Conservation (phyloP, 1,140 invertebrate genomes). For the Drosophila erecta region DNA sequence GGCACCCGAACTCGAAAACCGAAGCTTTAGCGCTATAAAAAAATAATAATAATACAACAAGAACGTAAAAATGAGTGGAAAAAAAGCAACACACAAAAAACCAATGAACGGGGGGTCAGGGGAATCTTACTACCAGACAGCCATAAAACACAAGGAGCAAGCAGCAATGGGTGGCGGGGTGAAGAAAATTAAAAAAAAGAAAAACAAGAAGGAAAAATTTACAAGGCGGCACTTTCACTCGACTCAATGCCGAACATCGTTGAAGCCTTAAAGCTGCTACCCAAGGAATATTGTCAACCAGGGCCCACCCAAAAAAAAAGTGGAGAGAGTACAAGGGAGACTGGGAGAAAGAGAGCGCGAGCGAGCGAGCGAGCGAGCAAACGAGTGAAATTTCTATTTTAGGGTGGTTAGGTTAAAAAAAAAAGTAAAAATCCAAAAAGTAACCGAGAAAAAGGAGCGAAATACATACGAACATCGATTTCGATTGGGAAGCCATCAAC, state of each 20-base stretch:
- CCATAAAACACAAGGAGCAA: constrained; percentile 29
- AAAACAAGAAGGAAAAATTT: constrained; percentile 9
- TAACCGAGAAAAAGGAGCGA: constrained; percentile 39
- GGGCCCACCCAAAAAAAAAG: constrained; percentile 4
- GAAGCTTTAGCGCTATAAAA: constrained; percentile 38
- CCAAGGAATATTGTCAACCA: constrained; percentile 49
- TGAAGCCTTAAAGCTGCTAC: constrained; percentile 52
- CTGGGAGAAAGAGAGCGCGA: not conserved
- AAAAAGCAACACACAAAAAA: constrained; percentile 33
- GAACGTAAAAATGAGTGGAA: constrained; percentile 57
- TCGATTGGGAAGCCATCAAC: constrained; percentile 84
- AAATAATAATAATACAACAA: constrained; percentile 31
- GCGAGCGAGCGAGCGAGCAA: constrained; percentile 8
- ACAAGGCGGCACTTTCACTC: constrained; percentile 71
- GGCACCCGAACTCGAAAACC: constrained; percentile 53
- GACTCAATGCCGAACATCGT: constrained; percentile 66
- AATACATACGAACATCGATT: constrained; percentile 83
- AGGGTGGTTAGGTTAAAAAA: constrained; percentile 60
- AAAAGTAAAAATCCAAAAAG: constrained; percentile 19
- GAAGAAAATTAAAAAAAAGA: not conserved
- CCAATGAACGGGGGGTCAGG: constrained; percentile 3
- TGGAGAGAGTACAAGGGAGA: not conserved
- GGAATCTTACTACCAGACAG: constrained; percentile 28
- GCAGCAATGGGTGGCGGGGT: not conserved
- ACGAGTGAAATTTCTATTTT: constrained; percentile 39